phyloP scores from a whole-genome alignment of 2,888 invertebrate species.

The Caenorhabditis sp. region DNA sequence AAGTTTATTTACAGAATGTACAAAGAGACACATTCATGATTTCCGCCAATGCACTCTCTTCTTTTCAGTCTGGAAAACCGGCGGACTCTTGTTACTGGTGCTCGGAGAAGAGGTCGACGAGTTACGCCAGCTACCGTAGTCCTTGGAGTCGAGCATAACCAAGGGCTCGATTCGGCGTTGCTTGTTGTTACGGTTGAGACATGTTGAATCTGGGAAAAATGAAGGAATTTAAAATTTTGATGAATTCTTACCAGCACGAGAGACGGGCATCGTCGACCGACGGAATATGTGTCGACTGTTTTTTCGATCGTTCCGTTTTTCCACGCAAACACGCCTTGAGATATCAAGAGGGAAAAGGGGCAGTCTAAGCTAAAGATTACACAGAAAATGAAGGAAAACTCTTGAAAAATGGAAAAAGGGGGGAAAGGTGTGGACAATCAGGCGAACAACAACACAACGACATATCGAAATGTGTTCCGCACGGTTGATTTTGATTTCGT shows the following conservation, averaged over 20 bases:
- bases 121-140: constrained; percentile 49
- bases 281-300: constrained; percentile 21
- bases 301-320: constrained; percentile 45
- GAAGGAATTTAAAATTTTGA: background rate
- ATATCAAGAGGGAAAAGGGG: constrained; percentile 23
- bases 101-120: constrained; percentile 45
- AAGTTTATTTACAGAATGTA: constrained; percentile 30
- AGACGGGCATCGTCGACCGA: constrained; percentile 48
- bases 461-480: constrained; percentile 36
- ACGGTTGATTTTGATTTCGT: constrained; percentile 25
- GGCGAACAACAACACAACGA: constrained; percentile 21
- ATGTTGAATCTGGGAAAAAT: constrained; percentile 16
- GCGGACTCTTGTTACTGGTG: constrained; percentile 46
- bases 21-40: constrained; percentile 9
- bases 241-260: constrained; percentile 39
- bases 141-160: constrained; percentile 38
- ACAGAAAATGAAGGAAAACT: constrained; percentile 27
- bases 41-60: constrained; percentile 59
- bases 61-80: constrained; percentile 53
- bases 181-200: constrained; percentile 30
- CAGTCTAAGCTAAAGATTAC: constrained; percentile 41
- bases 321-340: constrained; percentile 43
- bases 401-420: constrained; percentile 10
- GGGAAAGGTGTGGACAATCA: constrained; percentile 9
- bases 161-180: constrained; percentile 56